Conservation (phyloP, 2,113 vertebrate species). For the Cacatua alba region DNA sequence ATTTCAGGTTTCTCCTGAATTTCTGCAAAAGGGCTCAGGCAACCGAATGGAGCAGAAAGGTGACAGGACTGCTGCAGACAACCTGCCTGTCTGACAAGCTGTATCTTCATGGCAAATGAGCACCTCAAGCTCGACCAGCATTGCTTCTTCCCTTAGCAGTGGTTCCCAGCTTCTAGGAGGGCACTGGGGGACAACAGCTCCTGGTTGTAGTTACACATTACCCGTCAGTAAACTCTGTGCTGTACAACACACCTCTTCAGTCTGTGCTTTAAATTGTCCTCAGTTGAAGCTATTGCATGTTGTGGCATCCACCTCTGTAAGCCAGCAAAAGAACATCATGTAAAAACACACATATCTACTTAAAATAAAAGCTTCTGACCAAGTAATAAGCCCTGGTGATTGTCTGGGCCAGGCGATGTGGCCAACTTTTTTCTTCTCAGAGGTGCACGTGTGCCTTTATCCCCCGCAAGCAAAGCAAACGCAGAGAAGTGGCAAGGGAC, state of each 20-base stretch:
- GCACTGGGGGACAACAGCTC: background rate
- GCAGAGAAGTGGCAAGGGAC: background rate
- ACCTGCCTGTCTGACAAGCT: background rate
- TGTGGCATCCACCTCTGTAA: background rate
- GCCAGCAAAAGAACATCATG: background rate
- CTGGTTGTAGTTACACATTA: background rate
- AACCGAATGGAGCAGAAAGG: fast-evolving
- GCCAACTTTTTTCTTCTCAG: background rate
- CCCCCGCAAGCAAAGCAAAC: fast-evolving
- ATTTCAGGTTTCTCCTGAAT: background rate
- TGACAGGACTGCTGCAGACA: background rate
- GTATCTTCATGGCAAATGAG: background rate
- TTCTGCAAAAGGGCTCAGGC: background rate
- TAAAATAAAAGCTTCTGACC: slow-evolving; percentile 3
- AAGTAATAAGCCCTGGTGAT: background rate
- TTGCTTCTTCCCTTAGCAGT: background rate
- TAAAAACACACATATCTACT: background rate
- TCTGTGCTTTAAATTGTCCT: background rate
- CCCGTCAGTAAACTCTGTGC: background rate
- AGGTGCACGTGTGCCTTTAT: fast-evolving
- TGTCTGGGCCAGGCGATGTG: background rate
- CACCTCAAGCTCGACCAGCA: background rate
- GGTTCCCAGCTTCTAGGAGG: background rate
- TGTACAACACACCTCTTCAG: background rate
- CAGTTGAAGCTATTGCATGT: background rate